Percentiles rank a stretch among this genome's conserved stretches.
Evolutionary conservation across 2,888 invertebrate species (phyloP).

Genomic region (Cantharis rufa): DNA sequence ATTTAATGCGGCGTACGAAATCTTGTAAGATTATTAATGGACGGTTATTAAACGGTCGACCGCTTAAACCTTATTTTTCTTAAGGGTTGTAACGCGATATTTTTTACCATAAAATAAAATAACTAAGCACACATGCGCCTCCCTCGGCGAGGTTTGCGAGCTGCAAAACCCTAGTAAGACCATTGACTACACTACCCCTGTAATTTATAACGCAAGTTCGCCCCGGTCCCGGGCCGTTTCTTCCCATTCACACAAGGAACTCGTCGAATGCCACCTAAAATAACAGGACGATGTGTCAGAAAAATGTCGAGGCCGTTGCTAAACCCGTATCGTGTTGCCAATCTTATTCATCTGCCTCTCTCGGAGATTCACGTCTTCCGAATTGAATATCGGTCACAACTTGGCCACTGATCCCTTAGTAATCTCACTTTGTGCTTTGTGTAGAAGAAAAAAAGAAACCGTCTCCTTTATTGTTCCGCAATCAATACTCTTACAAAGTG

Average conservation of each 20-base stretch:
- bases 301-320: constrained; percentile 19
- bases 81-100: constrained; percentile 18
- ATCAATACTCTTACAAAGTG: constrained; percentile 27
- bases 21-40: neutral
- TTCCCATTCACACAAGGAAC: constrained; percentile 13
- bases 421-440: constrained; percentile 25
- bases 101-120: neutral
- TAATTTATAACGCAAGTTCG: constrained; percentile 33
- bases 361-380: neutral
- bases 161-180: constrained; percentile 23
- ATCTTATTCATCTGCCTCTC: constrained; percentile 19
- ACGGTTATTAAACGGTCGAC: neutral
- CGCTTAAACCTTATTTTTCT: constrained; percentile 2
- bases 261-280: constrained; percentile 14
- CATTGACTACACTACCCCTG: constrained; percentile 20
- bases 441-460: constrained; percentile 21
- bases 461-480: constrained; percentile 22
- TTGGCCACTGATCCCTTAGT: constrained; percentile 26
- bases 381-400: constrained; percentile 27
- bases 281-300: constrained; percentile 24
- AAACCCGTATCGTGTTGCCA: constrained; percentile 20
- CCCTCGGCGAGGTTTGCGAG: neutral
- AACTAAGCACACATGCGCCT: neutral
- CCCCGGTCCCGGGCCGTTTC: constrained; percentile 6
- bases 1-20: neutral